phyloP scores from a whole-genome alignment of 2,113 vertebrate genomes.

The Gulo gulo region DNA sequence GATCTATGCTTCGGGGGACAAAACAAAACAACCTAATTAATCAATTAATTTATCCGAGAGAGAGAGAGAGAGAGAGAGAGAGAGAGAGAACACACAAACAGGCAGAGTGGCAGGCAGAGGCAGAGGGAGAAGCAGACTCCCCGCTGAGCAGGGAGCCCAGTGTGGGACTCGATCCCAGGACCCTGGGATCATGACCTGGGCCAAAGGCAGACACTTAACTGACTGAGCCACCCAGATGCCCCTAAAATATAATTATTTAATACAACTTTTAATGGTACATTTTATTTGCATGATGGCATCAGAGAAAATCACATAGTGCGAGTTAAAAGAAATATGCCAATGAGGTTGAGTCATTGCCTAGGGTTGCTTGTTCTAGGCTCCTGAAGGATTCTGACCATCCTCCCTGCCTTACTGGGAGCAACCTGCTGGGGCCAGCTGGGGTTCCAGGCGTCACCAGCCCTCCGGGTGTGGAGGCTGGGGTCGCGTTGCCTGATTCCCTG shows the following conservation, averaged over 20 bases:
- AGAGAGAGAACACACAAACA: no score
- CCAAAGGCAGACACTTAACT: no score
- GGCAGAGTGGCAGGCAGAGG: no score
- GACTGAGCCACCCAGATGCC: no score
- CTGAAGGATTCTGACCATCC: neutral
- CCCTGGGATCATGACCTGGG: no score
- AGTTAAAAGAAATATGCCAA: neutral
- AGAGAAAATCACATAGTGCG: neutral
- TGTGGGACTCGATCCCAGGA: no score
- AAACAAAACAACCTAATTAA: neutral
- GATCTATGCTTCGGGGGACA: neutral
- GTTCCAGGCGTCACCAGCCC: rapidly evolving
- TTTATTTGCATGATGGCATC: neutral
- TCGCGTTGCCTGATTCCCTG: neutral
- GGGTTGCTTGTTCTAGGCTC: neutral
- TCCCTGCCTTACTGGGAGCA: neutral
- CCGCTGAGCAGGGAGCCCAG: no score
- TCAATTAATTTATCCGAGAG: no score
- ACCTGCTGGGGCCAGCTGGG: rapidly evolving
- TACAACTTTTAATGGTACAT: neutral
- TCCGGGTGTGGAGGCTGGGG: no score
- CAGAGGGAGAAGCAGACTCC: no score
- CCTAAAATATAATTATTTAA: neutral
- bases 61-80: no score
- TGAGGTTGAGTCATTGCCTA: neutral